Evolutionary conservation across 1,140 invertebrate species (phyloP).

Genomic region (Wiebesia pumilae): DNA sequence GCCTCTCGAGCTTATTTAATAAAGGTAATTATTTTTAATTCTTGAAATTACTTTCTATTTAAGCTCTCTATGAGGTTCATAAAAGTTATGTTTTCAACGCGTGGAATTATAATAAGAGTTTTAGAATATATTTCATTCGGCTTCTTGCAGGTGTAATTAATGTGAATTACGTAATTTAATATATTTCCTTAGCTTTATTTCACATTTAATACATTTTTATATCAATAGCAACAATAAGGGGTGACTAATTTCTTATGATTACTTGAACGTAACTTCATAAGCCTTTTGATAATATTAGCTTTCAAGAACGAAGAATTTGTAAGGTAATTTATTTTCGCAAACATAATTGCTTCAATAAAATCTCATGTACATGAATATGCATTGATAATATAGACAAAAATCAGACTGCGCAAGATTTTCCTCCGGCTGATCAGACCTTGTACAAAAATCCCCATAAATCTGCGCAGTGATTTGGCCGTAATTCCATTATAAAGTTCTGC

Average conservation of each 20-base stretch:
- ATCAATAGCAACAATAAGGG: neutral
- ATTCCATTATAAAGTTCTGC: slow-evolving; percentile 13
- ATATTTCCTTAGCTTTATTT: neutral
- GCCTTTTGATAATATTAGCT: no score
- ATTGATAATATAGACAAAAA: no score
- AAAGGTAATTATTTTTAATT: neutral
- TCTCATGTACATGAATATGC: no score
- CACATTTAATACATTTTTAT: neutral
- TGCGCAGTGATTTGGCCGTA: slow-evolving; percentile 5
- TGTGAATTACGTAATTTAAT: no score
- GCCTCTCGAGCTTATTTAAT: neutral
- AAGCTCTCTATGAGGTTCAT: neutral
- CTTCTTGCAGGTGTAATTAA: no score
- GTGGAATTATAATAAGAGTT: neutral
- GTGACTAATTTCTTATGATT: no score
- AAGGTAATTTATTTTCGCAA: no score
- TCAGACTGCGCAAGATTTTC: no score
- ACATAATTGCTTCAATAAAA: no score
- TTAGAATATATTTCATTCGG: neutral
- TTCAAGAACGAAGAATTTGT: no score
- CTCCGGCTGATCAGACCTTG: neutral
- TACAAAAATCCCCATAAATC: neutral
- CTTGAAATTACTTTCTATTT: neutral
- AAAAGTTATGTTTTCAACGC: neutral
- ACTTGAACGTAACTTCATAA: no score